phyloP scores from a whole-genome alignment of 2,797 vertebrate genomes.

The Pseudomugil gertrudae region DNA sequence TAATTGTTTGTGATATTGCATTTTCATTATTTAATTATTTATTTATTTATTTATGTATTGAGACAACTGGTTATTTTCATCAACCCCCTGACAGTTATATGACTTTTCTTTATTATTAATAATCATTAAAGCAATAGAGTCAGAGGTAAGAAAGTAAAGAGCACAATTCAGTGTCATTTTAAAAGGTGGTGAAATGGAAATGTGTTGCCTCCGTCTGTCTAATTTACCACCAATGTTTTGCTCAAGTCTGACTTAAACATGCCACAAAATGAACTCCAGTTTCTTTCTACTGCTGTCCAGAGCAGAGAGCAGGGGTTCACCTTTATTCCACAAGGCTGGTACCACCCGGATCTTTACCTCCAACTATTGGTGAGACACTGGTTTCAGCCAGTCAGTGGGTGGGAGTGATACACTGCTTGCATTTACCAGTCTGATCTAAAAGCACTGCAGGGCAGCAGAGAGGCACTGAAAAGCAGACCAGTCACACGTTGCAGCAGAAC shows the following conservation, averaged over 20 bases:
- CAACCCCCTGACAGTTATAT: slow-evolving; percentile 50
- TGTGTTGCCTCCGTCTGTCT: slow-evolving; percentile 84
- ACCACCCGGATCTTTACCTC: slow-evolving; percentile 51
- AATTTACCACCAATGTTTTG: slow-evolving; percentile 66
- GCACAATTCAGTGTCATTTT: slow-evolving; percentile 88
- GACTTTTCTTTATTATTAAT: slow-evolving; percentile 73
- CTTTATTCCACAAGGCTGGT: slow-evolving; percentile 25
- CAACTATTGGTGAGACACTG: slow-evolving; percentile 29
- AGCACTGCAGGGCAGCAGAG: slow-evolving; percentile 79
- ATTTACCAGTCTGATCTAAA: slow-evolving; percentile 44
- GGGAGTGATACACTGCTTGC: slow-evolving; percentile 30
- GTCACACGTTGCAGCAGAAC: slow-evolving; percentile 52
- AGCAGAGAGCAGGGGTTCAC: slow-evolving; percentile 43
- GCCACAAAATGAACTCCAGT: slow-evolving; percentile 26
- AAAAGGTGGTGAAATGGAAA: slow-evolving; percentile 80
- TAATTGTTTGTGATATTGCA: slow-evolving; percentile 66
- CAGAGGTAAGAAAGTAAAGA: slow-evolving; percentile 84
- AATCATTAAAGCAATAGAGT: slow-evolving; percentile 93
- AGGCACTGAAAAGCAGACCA: slow-evolving; percentile 73
- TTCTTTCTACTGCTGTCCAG: slow-evolving; percentile 38
- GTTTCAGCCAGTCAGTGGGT: slow-evolving; percentile 33
- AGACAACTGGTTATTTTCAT: slow-evolving; percentile 57
- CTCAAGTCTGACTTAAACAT: slow-evolving; percentile 48
- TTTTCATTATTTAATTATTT: neutral
- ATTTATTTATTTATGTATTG: slow-evolving; percentile 49